Base-by-base conservation (phyloP, 1,140 invertebrate species). In the Tribolium castaneum region DNA sequence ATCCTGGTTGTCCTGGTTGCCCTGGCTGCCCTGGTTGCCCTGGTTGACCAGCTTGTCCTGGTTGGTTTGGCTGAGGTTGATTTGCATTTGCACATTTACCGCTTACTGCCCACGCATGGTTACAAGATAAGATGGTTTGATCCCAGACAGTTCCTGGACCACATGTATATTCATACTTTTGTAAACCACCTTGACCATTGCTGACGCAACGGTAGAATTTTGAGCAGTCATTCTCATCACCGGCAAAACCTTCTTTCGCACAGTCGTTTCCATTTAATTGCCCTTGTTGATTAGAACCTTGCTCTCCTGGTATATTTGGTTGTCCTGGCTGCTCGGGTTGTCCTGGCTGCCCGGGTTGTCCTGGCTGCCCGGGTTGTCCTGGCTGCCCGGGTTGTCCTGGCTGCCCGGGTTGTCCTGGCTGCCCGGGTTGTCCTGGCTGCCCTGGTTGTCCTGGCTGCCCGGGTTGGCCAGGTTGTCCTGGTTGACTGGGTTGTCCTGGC, bases 121-220 rank as follows among this genome's bases (percentile, higher is more conserved):
- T 66, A 72, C 74, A 70, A 9, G 49, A 71, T 35, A 75, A 9
- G 73, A 77, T 7, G 10, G 75, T 34, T 50, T 77, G 56, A 56
- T 76, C 66, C 59, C 76, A 73, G 10, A 71, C 76, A 16, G 51
- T 80, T 49, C 73, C 73, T 12, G 77, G 72, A 9, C 54, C 91
- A 84, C 92, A 93, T 22, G 87, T 88, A 80, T 91, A 93, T 34
- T 91, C 88, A 78, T 91, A 89, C 75, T 86, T 89, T 19, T 83
- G 88, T 39, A 88, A 89, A 0, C 84, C 86, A 16, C 87, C 88
- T 19, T 87, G 82, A 0, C 89, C 89, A 71, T 90, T 85, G 56
- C 88, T 82, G 0, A 92, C 90, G 83, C 92, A 93, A 82, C 92
- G 87, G 77, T 93, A 92, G 81, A 93, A 94, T 77, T 92, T 92